Percentiles rank a stretch among this genome's conserved stretches.
These are phyloP conservation scores for Alouatta palliata DNA, from an alignment of 2,113 vertebrate genomes.

Conservation along the genomic window DNA sequence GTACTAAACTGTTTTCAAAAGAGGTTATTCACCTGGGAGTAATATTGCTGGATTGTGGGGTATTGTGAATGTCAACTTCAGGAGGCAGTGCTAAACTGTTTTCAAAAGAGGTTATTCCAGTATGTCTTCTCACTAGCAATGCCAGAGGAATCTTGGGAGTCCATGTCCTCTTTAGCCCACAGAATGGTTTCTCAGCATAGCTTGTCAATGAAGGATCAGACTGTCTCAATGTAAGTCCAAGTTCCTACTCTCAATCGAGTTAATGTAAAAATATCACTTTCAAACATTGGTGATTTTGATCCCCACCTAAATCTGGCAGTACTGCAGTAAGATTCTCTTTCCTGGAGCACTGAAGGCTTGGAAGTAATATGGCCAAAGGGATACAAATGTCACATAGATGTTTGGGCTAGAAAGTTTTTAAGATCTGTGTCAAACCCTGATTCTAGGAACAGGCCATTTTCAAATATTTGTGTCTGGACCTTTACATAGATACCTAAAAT, in stretches of 20 bases:
- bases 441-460: neutral
- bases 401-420: neutral
- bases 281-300: neutral
- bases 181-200: neutral
- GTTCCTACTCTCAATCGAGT: neutral
- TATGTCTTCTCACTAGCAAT: neutral
- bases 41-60: neutral
- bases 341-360: neutral
- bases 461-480: neutral
- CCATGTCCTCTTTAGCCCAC: neutral
- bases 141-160: neutral
- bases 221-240: neutral
- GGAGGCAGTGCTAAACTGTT: neutral
- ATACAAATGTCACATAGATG: neutral
- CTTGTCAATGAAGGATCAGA: neutral
- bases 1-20: neutral
- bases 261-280: neutral
- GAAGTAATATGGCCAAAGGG: neutral
- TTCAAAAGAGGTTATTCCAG: neutral
- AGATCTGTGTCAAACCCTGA: neutral
- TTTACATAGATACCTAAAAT: conserved; percentile 45
- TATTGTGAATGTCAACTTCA: neutral
- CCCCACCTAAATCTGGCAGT: neutral
- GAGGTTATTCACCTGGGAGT: neutral
- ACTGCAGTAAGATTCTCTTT: too few species aligned